Percentiles rank a stretch among this genome's conserved stretches.
These are phyloP conservation scores for Alectoris magna DNA, from an alignment of 2,797 vertebrate species.

Conservation along the genomic window DNA sequence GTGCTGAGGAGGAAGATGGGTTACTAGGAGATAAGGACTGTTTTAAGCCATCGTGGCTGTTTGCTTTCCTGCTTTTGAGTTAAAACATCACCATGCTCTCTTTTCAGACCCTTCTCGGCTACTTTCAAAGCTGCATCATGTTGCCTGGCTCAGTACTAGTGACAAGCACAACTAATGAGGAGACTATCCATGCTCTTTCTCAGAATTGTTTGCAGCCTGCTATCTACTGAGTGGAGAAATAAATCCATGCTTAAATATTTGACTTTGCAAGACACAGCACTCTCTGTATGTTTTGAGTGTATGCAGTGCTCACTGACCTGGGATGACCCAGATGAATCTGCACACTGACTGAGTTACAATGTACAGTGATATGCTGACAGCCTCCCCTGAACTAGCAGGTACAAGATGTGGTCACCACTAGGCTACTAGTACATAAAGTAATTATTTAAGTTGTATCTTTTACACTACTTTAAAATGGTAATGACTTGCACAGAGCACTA, in stretches of 20 bases:
- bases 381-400: neutral
- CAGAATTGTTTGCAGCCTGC: neutral
- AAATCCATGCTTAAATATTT: neutral
- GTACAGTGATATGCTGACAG: neutral
- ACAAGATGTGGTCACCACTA: neutral
- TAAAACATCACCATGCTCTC: neutral
- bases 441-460: neutral
- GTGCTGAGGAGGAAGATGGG: neutral
- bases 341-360: fast-evolving
- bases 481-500: neutral
- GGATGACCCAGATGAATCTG: fast-evolving
- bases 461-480: neutral
- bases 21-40: neutral
- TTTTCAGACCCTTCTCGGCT: neutral
- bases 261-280: neutral
- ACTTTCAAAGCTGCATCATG: neutral
- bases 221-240: neutral
- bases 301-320: neutral
- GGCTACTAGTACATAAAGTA: neutral
- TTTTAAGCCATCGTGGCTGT: neutral
- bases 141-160: fast-evolving
- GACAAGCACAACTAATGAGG: neutral
- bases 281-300: neutral
- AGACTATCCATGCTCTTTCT: fast-evolving
- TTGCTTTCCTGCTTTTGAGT: neutral